These are phyloP conservation scores for Centropyge bicolor DNA, from an alignment of 2,797 vertebrate genomes.

Conservation along the genomic window DNA sequence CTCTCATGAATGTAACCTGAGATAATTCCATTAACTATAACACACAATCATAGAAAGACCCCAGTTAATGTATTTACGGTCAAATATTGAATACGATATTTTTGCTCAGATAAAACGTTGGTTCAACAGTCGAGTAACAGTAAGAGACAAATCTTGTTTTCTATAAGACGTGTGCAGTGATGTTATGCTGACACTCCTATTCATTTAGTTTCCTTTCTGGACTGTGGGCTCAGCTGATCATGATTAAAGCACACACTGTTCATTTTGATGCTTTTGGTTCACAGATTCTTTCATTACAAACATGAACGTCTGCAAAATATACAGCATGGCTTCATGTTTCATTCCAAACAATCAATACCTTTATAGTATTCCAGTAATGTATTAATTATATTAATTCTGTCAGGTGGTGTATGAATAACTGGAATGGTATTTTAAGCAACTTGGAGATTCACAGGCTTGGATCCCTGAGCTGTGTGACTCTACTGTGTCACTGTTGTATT, in stretches of 20 bases:
- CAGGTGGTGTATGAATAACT: background rate
- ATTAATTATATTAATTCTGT: background rate
- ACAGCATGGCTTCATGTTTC: background rate
- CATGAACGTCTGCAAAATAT: background rate
- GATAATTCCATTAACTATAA: background rate
- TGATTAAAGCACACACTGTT: background rate
- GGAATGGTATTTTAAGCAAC: background rate
- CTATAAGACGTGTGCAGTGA: background rate
- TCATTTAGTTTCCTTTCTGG: background rate
- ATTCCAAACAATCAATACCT: background rate
- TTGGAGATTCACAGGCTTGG: background rate
- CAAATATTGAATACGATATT: background rate
- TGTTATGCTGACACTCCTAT: background rate
- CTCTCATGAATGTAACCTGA: background rate
- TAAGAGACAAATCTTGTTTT: background rate
- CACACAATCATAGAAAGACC: background rate
- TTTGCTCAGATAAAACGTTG: slow-evolving; percentile 1
- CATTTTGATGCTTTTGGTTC: background rate
- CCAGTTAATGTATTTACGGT: background rate
- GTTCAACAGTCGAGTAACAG: background rate
- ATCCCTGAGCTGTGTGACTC: background rate
- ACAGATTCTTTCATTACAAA: background rate
- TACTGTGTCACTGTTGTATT: background rate
- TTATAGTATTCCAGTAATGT: background rate
- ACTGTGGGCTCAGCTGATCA: background rate